Evolutionary conservation across 2,113 vertebrate genomes (phyloP).

Genomic region (Nettapus auritus): DNA sequence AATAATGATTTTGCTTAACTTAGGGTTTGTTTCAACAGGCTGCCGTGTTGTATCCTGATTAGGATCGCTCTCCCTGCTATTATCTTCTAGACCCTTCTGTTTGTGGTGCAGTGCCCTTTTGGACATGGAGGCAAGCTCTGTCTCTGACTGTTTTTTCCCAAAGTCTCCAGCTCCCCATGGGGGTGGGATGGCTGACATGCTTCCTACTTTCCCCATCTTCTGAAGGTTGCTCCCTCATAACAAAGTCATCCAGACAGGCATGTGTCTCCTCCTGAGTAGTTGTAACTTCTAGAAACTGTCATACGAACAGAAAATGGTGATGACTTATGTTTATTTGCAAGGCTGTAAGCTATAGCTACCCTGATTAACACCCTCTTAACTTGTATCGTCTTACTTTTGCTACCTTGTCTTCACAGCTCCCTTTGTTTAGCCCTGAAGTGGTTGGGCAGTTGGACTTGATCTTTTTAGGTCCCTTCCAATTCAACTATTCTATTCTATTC

Average conservation of each 20-base stretch:
- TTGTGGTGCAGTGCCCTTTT: rapidly evolving
- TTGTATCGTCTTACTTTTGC: background rate
- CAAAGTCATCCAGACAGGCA: background rate
- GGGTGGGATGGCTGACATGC: background rate
- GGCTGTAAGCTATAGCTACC: background rate
- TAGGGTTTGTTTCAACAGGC: background rate
- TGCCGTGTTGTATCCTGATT: background rate
- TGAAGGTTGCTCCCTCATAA: background rate
- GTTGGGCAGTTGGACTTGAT: too few relatives aligned
- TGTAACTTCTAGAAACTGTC: background rate
- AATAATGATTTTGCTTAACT: background rate
- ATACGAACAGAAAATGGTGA: background rate
- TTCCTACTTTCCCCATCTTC: rapidly evolving
- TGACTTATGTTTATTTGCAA: background rate
- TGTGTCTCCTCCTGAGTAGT: background rate
- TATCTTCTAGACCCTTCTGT: background rate
- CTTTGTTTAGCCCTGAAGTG: too few relatives aligned
- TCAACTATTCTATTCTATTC: too few relatives aligned
- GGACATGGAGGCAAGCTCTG: too few relatives aligned
- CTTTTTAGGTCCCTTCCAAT: too few relatives aligned
- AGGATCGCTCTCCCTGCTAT: background rate
- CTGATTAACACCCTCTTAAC: background rate
- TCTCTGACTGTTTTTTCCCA: background rate
- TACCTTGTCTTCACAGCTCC: background rate
- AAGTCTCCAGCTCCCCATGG: background rate